phyloP scores from a whole-genome alignment of 2,888 invertebrate species.

The Cheilosia variabilis region DNA sequence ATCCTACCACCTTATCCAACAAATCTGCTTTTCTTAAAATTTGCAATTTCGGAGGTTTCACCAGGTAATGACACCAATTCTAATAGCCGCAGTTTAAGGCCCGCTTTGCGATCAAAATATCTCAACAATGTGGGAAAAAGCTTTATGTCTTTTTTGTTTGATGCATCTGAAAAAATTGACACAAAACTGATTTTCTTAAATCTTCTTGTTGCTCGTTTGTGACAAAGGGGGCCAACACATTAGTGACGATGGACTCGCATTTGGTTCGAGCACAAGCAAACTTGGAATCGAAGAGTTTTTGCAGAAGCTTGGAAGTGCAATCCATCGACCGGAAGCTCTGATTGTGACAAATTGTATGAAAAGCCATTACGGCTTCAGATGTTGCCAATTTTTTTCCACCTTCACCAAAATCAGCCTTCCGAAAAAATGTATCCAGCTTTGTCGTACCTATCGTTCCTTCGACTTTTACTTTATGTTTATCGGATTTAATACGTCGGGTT shows the following conservation, averaged over 20 bases:
- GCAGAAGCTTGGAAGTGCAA: slow-evolving; percentile 25
- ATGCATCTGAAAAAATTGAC: slow-evolving; percentile 33
- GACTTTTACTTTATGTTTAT: too few relatives aligned
- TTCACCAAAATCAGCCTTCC: too few relatives aligned
- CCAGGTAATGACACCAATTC: slow-evolving; percentile 30
- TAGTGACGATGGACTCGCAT: slow-evolving; percentile 23
- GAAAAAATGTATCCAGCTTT: too few relatives aligned
- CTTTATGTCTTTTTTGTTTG: slow-evolving; percentile 39
- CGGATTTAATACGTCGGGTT: too few relatives aligned
- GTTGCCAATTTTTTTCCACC: too few relatives aligned
- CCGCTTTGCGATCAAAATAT: slow-evolving; percentile 30
- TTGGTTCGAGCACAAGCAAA: slow-evolving; percentile 37
- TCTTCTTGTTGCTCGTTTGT: slow-evolving; percentile 62
- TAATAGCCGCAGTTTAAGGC: slow-evolving; percentile 8
- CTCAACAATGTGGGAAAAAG: slow-evolving; percentile 35
- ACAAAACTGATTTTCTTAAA: slow-evolving; percentile 59
- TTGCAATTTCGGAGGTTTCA: slow-evolving; percentile 40
- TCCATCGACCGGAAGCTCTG: slow-evolving; percentile 38
- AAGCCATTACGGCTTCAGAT: slow-evolving; percentile 11
- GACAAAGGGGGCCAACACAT: slow-evolving; percentile 28
- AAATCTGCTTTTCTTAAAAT: slow-evolving; percentile 16
- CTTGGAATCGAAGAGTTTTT: slow-evolving; percentile 14
- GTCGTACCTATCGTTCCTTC: too few relatives aligned
- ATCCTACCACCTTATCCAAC: slow-evolving; percentile 24
- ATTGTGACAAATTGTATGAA: slow-evolving; percentile 29